These are phyloP conservation scores for Ennomos quercinarius DNA, from an alignment of 2,888 invertebrate species.

Conservation along the genomic window DNA sequence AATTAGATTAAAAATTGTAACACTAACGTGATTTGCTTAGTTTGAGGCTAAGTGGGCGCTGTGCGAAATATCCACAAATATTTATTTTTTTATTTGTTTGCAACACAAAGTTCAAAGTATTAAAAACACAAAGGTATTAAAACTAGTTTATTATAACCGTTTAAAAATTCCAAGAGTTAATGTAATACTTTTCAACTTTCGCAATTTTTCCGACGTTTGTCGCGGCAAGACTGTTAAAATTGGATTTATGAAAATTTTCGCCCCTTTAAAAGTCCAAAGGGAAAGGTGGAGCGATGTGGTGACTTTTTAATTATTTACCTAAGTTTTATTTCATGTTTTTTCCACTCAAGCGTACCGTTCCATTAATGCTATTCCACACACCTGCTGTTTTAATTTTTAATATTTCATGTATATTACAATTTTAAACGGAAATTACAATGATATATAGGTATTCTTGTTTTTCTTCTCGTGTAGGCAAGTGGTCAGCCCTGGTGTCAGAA, in stretches of 20 bases:
- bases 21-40: too few relatives aligned
- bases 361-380: slow-evolving; percentile 51
- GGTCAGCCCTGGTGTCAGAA: too few relatives aligned
- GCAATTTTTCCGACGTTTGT: slow-evolving; percentile 45
- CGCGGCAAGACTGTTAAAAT: slow-evolving; percentile 52
- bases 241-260: slow-evolving; percentile 58
- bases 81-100: too few relatives aligned
- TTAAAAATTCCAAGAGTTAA: slow-evolving; percentile 29
- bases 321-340: slow-evolving; percentile 48
- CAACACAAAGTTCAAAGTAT: slow-evolving; percentile 19
- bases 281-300: slow-evolving; percentile 57
- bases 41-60: too few relatives aligned
- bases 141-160: slow-evolving; percentile 9
- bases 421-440: slow-evolving; percentile 12
- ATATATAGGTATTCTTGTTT: too few relatives aligned
- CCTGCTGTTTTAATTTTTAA: slow-evolving; percentile 48
- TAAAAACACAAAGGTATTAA: neutral
- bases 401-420: slow-evolving; percentile 24
- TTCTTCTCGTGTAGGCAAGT: too few relatives aligned
- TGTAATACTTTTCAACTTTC: slow-evolving; percentile 36
- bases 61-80: too few relatives aligned
- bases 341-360: slow-evolving; percentile 49
- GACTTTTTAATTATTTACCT: slow-evolving; percentile 61
- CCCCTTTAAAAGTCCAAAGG: slow-evolving; percentile 34
- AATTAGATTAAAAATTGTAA: too few relatives aligned